A percentile compares a stretch with the other conserved stretches of the same genome.
These are phyloP conservation scores for Pterobdella sp. DNA, from an alignment of 2,888 invertebrate species.

Conservation along the genomic window DNA sequence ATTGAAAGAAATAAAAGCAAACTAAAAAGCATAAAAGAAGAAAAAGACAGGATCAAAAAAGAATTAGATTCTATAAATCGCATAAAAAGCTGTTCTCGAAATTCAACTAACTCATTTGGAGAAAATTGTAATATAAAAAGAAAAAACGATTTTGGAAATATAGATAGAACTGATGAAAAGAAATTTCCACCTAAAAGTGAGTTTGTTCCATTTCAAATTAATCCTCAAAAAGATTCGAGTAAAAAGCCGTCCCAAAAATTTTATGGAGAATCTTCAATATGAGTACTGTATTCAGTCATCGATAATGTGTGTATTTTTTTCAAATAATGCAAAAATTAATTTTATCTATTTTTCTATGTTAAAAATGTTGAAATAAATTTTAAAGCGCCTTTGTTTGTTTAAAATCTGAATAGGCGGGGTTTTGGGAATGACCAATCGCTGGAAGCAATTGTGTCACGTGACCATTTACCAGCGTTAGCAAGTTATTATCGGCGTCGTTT, in stretches of 20 bases:
- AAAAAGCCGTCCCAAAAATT: neutral
- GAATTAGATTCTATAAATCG: slow-evolving; percentile 8
- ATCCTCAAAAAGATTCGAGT: too few species aligned
- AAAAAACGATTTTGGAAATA: too few species aligned
- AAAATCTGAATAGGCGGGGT: slow-evolving; percentile 11
- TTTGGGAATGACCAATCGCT: slow-evolving; percentile 5
- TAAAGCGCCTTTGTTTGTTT: slow-evolving; percentile 4
- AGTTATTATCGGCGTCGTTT: slow-evolving; percentile 13
- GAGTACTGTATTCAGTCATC: too few species aligned
- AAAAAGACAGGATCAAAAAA: slow-evolving; percentile 16
- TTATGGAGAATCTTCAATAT: slow-evolving; percentile 11
- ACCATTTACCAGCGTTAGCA: slow-evolving; percentile 10
- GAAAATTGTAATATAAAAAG: too few species aligned
- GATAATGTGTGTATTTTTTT: too few species aligned
- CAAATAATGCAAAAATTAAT: neutral
- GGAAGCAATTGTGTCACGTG: slow-evolving; percentile 9
- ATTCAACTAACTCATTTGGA: too few species aligned
- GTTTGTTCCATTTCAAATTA: too few species aligned
- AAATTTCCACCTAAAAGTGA: too few species aligned
- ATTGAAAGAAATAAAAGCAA: slow-evolving; percentile 42
- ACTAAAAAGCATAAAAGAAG: slow-evolving; percentile 3
- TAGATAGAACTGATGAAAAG: too few species aligned
- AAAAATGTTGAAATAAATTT: neutral
- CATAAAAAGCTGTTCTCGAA: slow-evolving; percentile 9
- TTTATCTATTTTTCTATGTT: neutral